Base-by-base conservation (phyloP, 2,113 vertebrate genomes). In the Crypturellus undulatus region DNA sequence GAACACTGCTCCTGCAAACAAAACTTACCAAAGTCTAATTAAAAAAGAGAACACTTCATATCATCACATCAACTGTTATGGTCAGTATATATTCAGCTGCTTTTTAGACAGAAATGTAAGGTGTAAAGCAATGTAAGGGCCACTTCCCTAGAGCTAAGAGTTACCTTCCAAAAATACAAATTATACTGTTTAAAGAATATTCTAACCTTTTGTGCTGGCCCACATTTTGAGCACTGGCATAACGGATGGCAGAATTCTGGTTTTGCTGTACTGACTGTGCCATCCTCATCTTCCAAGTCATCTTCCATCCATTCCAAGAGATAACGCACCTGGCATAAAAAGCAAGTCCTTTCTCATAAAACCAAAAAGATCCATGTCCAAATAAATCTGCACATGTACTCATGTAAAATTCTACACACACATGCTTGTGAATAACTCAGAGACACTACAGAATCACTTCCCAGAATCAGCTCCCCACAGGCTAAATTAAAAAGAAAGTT, bases 281-380 rank as follows among this genome's bases (percentile, higher is more conserved):
- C 98, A 4, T 98, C 97, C 17, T 96, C 97, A 20, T 98, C 98
- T 24, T 99, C 99, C n/a, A 98, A 79, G 34, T 98, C 98, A 28
- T 98, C 98, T 12, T 99, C 99, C 17, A 97, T 75, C 99, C 99
- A 99, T 86, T 99, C 99, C 96, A 99, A 69, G 79, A 99, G 98
- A 94, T 99, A 99, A 12, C 99, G 99, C 52, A 99, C 99, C 99
- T 99, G 84, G 45, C 32, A 92, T 6, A 79, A 85, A 65, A 87
- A 96, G n/a, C 30, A 96, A 87, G 9, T 76, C 58, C 26, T 60
- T 47, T 67, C 86, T 79, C 58, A 94, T 0, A 26, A 19, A 79
- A 42, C 22, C 8, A 32, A 58, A 13, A 30, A 8, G 28, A 32
- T 20, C 34, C 26, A 38, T 5, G 56, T 79, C 43, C 68, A 68